A percentile compares a stretch with the other conserved stretches of the same genome.
Evolutionary conservation across 2,113 vertebrate species (phyloP).

Genomic region (Propithecus coquereli): DNA sequence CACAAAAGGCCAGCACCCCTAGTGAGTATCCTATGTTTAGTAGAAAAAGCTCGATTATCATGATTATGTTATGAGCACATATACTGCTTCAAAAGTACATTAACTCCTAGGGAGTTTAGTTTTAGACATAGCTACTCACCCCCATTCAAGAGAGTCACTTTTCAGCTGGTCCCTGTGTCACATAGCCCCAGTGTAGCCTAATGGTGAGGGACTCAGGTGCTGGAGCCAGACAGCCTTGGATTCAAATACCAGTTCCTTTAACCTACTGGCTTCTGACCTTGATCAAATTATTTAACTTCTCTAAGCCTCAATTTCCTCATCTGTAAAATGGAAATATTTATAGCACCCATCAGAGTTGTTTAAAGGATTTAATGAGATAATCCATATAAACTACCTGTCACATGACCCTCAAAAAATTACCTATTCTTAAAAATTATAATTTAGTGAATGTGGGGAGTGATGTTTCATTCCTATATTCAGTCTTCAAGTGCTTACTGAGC

Average conservation of each 20-base stretch:
- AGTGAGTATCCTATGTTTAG: neutral
- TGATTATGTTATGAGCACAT: neutral
- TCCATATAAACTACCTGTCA: neutral
- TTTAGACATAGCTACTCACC: neutral
- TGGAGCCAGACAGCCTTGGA: neutral
- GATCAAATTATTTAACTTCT: neutral
- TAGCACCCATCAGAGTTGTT: neutral
- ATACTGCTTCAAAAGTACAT: neutral
- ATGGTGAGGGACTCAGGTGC: neutral
- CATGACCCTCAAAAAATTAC: neutral
- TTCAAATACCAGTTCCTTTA: neutral
- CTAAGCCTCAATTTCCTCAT: neutral
- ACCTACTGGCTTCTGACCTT: neutral
- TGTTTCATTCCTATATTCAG: neutral
- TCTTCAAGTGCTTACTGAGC: neutral
- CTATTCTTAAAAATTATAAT: neutral
- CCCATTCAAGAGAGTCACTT: neutral
- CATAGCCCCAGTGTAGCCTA: neutral
- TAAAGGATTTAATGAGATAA: constrained; percentile 1
- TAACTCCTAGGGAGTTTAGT: neutral
- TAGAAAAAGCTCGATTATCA: neutral
- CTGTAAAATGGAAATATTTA: neutral
- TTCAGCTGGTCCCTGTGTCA: neutral
- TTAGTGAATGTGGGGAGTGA: neutral
- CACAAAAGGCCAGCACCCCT: neutral